Base-by-base conservation (phyloP, 2,113 vertebrate genomes). In the Toxostoma redivivum region DNA sequence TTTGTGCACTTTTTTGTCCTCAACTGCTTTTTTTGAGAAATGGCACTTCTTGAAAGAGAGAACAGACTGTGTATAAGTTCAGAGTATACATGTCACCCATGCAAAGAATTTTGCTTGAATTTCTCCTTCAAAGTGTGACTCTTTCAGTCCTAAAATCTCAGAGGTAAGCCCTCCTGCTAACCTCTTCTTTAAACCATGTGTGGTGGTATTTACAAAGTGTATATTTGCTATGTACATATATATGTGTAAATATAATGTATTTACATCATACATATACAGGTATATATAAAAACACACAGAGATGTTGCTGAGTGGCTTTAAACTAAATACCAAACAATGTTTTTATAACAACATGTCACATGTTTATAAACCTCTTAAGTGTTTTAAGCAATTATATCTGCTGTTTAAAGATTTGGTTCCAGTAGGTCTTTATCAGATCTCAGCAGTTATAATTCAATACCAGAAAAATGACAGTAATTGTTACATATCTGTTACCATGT, bases 391-490 rank as follows among this genome's bases (percentile, higher is more conserved):
- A 53, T 87, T 84, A 84, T 56, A 64, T 28, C 51, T 83, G 21
- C 10, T 81, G 15, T 70, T 38, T 73, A 40, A 86, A 78, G 54
- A 24, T 58, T 58, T 94, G 62, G 24, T 51, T 94, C 70, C 6
- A 1, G 27, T 21, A 67, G 15, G 17, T 40, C 42, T 89, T 83
- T 64, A 64, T 91, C 44, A 88, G 38, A 93, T 79, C 69, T 89
- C 61, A 76, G 76, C 35, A 74, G 44, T 47, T 88, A 62, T 42
- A 95, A 81, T 40, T 80, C 47, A 74, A 48, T n/a, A 84, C 24
- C n/a, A 92, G 84, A 86, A 95, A 88, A 94, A 74, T 71, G 15
- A 61, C 37, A 65, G 48, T 74, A 91, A 92, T 82, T 89, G 57
- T n/a, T 84, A n/a, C 14, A 16, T 30, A 21, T 62, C 82, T 83